Conservation (phyloP, 2,888 invertebrate genomes). For the Heliconius ismenius region DNA sequence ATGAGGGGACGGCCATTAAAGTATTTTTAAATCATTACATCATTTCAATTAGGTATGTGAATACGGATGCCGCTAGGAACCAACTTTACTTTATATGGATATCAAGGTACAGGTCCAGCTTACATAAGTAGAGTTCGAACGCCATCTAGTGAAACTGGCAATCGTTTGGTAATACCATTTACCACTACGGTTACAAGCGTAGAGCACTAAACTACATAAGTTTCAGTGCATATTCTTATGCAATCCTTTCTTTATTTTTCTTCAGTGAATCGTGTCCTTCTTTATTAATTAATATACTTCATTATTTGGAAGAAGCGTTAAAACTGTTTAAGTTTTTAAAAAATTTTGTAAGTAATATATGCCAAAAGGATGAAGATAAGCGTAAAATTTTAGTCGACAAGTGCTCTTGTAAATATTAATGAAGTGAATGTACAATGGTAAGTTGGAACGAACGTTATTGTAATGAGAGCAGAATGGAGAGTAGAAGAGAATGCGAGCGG, state of each 20-base stretch:
- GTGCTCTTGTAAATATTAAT: slow-evolving; percentile 45
- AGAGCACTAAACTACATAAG: slow-evolving; percentile 37
- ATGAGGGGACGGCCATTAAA: background rate
- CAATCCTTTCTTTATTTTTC: background rate
- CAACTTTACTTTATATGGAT: slow-evolving; percentile 62
- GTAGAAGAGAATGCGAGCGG: slow-evolving; percentile 64
- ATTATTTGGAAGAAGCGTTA: background rate
- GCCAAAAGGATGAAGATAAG: slow-evolving; percentile 28
- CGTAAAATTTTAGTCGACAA: slow-evolving; percentile 36
- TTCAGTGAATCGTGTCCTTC: background rate
- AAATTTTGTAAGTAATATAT: background rate
- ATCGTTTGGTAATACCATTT: slow-evolving; percentile 50
- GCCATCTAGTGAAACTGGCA: slow-evolving; percentile 55
- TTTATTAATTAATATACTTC: background rate
- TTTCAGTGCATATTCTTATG: slow-evolving; percentile 30
- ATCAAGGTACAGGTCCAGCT: slow-evolving; percentile 52
- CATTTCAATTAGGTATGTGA: slow-evolving; percentile 53
- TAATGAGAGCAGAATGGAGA: slow-evolving; percentile 70
- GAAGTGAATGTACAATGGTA: slow-evolving; percentile 55
- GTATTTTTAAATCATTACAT: slow-evolving; percentile 53
- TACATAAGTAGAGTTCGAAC: slow-evolving; percentile 55
- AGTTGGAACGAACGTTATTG: slow-evolving; percentile 53
- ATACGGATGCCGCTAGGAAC: slow-evolving; percentile 61
- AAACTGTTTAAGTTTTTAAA: background rate
- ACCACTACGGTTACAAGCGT: slow-evolving; percentile 36